phyloP scores from a whole-genome alignment of 2,888 invertebrate species.

The Tenthredo distinguenda region DNA sequence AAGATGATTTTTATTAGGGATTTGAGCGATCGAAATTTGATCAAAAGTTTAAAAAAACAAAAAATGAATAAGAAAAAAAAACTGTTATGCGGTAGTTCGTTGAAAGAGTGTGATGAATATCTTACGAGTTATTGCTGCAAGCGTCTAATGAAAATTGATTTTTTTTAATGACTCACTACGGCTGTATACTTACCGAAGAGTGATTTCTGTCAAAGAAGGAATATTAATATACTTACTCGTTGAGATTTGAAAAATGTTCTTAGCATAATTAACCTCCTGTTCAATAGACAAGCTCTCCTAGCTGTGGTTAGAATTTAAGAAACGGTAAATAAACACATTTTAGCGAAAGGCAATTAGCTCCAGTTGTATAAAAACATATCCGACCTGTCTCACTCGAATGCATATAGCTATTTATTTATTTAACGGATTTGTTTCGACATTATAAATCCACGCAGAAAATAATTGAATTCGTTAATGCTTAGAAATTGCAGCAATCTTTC shows the following conservation, averaged over 20 bases:
- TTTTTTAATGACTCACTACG: not conserved
- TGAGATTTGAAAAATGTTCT: not conserved
- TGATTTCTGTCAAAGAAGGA: slow-evolving; percentile 9
- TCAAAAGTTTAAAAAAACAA: not conserved
- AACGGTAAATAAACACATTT: not conserved
- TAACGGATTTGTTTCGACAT: too few species aligned
- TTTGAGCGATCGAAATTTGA: not conserved
- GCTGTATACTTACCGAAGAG: not conserved
- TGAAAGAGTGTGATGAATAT: not conserved
- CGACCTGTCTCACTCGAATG: too few species aligned
- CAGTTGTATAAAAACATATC: not conserved
- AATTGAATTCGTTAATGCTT: too few species aligned
- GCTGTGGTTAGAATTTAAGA: not conserved
- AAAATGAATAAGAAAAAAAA: not conserved
- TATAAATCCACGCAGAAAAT: too few species aligned
- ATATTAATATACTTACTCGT: slow-evolving; percentile 1
- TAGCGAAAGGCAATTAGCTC: not conserved
- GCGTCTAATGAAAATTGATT: slow-evolving; percentile 4
- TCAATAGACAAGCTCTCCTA: not conserved
- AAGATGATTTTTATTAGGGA: not conserved
- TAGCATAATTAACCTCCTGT: not conserved
- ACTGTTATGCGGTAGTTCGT: not conserved
- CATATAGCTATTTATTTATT: too few species aligned
- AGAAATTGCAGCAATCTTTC: too few species aligned
- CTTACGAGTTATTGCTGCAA: not conserved